These are phyloP conservation scores for Perizoma flavofasciatum DNA, from an alignment of 2,888 invertebrate species.

Conservation along the genomic window DNA sequence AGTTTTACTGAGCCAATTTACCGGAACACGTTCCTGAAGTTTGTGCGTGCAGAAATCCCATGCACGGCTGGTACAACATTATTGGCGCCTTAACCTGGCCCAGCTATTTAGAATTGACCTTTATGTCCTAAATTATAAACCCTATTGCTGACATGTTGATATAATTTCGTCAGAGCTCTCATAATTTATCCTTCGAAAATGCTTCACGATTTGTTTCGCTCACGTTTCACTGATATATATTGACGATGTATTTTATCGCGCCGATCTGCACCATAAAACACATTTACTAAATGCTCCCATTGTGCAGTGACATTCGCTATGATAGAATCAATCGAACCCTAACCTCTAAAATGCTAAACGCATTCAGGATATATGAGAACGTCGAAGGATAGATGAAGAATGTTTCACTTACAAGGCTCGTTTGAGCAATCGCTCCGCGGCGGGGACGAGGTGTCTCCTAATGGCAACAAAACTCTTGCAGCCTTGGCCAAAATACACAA, in stretches of 20 bases:
- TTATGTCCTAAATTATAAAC: conserved; percentile 39
- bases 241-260: conserved; percentile 54
- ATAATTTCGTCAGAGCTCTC: conserved; percentile 36
- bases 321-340: conserved; percentile 62
- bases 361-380: conserved; percentile 57
- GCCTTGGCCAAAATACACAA: conserved; percentile 86
- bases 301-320: conserved; percentile 69
- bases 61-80: conserved; percentile 45
- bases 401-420: conserved; percentile 81
- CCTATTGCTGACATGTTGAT: conserved; percentile 28
- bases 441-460: conserved; percentile 75
- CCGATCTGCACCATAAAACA: conserved; percentile 63
- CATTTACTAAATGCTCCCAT: conserved; percentile 61
- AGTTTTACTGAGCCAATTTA: conserved; percentile 44
- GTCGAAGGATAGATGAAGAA: conserved; percentile 59
- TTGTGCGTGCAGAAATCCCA: conserved; percentile 56
- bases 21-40: conserved; percentile 46
- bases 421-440: conserved; percentile 85
- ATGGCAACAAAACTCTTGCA: conserved; percentile 77
- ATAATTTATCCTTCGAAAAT: conserved; percentile 35
- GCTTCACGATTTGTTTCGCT: conserved; percentile 50
- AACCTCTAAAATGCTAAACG: conserved; percentile 68
- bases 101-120: conserved; percentile 33
- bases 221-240: conserved; percentile 50
- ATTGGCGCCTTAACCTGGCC: conserved; percentile 32